These are phyloP conservation scores for Drosophila meridionalis DNA, from an alignment of 2,888 invertebrate genomes.

Conservation along the genomic window DNA sequence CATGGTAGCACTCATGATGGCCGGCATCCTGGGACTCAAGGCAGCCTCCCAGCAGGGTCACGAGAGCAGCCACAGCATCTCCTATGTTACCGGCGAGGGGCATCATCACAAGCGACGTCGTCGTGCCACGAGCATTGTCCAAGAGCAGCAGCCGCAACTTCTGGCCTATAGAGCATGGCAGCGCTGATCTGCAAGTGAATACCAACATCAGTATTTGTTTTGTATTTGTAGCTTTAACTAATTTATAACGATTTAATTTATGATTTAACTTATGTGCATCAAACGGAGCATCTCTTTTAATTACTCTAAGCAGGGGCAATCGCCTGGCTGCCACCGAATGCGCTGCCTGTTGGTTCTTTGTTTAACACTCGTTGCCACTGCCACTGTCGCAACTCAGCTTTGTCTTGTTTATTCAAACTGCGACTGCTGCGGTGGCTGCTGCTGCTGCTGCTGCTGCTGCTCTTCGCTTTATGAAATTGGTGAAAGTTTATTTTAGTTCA, in stretches of 20 bases:
- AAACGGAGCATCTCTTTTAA: constrained; percentile 29
- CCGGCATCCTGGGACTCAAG: constrained; percentile 91
- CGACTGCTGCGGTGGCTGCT: constrained; percentile 10
- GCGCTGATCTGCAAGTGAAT: constrained; percentile 6
- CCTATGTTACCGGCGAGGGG: constrained; percentile 85
- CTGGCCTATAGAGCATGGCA: constrained; percentile 87
- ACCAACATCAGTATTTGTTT: constrained; percentile 34
- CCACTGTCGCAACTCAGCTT: constrained; percentile 27
- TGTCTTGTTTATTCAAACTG: constrained; percentile 28
- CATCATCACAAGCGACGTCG: constrained; percentile 82
- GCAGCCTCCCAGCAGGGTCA: constrained; percentile 87
- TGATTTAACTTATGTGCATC: constrained; percentile 39
- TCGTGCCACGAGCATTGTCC: constrained; percentile 46
- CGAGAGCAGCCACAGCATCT: constrained; percentile 86
- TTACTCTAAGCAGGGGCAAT: constrained; percentile 22
- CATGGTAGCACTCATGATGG: constrained; percentile 90
- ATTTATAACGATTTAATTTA: constrained; percentile 66
- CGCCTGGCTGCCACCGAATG: constrained; percentile 9
- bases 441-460: constrained; percentile 29
- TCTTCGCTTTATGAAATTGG: constrained; percentile 73
- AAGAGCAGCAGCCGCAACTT: constrained; percentile 76
- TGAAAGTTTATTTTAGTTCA: constrained; percentile 76
- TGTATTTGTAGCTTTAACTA: constrained; percentile 44
- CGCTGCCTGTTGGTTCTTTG: constrained; percentile 27
- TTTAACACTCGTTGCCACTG: constrained; percentile 29